Evolutionary conservation across 2,113 vertebrate genomes (phyloP).

Genomic region (Pterophyllum scalare): DNA sequence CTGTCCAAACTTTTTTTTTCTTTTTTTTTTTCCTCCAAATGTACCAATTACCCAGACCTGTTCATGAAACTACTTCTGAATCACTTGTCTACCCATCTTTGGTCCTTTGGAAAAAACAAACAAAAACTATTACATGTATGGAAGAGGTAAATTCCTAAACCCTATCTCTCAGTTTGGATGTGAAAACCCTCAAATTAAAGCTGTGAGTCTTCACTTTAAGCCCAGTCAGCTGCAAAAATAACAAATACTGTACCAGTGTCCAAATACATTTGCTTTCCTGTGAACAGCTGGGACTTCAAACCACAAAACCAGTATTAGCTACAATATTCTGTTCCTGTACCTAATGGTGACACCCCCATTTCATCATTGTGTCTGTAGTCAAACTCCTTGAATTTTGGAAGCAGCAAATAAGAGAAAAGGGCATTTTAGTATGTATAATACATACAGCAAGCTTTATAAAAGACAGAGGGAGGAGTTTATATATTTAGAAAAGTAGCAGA

Average conservation of each 20-base stretch:
- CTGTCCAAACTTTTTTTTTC: background rate
- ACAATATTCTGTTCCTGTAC: background rate
- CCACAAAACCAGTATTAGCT: background rate
- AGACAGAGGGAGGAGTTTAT: slow-evolving; percentile 28
- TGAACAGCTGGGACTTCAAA: background rate
- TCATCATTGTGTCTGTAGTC: background rate
- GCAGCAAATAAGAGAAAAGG: background rate
- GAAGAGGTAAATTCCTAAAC: background rate
- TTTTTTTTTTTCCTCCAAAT: too few species aligned
- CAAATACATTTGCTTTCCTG: background rate
- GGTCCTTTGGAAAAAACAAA: too few species aligned
- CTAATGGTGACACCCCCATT: background rate
- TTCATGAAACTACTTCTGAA: too few species aligned
- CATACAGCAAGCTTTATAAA: slow-evolving; percentile 31
- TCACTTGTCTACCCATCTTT: too few species aligned
- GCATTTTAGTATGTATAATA: background rate
- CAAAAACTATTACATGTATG: background rate
- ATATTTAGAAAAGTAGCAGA: slow-evolving; percentile 46
- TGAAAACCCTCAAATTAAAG: background rate
- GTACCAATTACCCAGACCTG: too few species aligned
- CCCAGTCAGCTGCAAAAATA: background rate
- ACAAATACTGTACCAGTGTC: background rate
- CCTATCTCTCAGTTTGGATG: background rate
- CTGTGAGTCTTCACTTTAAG: background rate
- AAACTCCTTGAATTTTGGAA: slow-evolving; percentile 6